Conservation (phyloP, 1,140 invertebrate species). For the Melitaea cinxia region DNA sequence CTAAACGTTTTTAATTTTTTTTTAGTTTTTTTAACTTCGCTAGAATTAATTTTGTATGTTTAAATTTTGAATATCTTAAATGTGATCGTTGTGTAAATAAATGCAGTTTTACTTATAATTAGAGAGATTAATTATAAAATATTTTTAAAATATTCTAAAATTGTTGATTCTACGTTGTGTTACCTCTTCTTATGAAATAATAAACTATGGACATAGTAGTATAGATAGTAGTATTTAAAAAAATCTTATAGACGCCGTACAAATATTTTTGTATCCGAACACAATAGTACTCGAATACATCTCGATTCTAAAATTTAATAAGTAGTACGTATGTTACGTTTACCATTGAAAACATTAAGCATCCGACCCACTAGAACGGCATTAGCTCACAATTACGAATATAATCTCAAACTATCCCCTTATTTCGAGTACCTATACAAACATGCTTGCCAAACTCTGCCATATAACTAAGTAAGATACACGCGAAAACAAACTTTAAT, state of each 20-base stretch:
- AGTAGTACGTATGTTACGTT: constrained; percentile 39
- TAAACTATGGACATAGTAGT: no score
- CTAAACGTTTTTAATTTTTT: no score
- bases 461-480: not conserved
- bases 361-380: constrained; percentile 55
- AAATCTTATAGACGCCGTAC: no score
- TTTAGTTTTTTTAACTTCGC: no score
- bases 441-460: constrained; percentile 43
- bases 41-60: no score
- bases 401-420: constrained; percentile 70
- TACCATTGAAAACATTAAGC: constrained; percentile 46
- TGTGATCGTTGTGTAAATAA: not conserved
- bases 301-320: constrained; percentile 13
- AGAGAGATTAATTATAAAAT: no score
- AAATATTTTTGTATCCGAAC: constrained; percentile 10
- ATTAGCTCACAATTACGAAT: constrained; percentile 74
- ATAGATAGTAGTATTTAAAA: no score
- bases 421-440: constrained; percentile 72
- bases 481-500: constrained; percentile 42
- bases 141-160: no score
- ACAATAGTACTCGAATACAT: constrained; percentile 17
- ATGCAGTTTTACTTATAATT: not conserved
- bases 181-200: no score
- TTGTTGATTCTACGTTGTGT: no score
- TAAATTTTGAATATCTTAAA: not conserved